Conservation (phyloP, 2,888 invertebrate species). For the Liposcelis brunnea region DNA sequence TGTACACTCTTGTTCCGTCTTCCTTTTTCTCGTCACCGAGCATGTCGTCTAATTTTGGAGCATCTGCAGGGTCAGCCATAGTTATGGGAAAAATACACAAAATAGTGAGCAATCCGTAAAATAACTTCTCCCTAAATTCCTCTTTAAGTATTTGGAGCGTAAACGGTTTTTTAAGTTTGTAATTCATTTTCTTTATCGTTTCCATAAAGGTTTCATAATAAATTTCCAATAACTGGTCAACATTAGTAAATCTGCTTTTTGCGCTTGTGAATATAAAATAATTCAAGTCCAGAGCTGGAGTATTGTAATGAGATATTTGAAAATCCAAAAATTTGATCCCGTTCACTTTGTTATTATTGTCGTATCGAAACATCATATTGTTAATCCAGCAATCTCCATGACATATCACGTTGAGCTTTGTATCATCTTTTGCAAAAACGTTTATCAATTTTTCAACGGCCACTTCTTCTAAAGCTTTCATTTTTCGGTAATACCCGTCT, state of each 20-base stretch:
- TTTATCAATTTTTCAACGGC: not conserved
- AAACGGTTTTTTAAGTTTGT: not conserved
- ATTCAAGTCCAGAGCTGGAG: not conserved
- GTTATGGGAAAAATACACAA: no score
- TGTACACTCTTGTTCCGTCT: no score
- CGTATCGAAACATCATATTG: conserved; percentile 4
- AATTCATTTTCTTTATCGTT: not conserved
- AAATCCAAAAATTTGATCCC: not conserved
- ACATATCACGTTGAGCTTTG: not conserved
- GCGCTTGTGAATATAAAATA: conserved; percentile 3
- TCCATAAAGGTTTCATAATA: conserved; percentile 1
- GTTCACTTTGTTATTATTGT: no score
- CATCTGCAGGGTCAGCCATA: no score
- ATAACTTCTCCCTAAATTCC: not conserved
- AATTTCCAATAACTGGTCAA: not conserved
- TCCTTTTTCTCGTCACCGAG: no score
- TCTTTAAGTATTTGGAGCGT: not conserved
- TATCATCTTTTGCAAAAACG: not conserved
- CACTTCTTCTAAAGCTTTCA: not conserved
- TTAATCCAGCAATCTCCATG: conserved; percentile 7
- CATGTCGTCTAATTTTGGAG: no score
- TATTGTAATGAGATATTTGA: not conserved
- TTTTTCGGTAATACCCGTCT: not conserved
- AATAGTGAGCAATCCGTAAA: no score
- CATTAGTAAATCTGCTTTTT: not conserved